Base-by-base conservation (phyloP, 2,797 vertebrate genomes). In the Pangasius sanitwongsei region DNA sequence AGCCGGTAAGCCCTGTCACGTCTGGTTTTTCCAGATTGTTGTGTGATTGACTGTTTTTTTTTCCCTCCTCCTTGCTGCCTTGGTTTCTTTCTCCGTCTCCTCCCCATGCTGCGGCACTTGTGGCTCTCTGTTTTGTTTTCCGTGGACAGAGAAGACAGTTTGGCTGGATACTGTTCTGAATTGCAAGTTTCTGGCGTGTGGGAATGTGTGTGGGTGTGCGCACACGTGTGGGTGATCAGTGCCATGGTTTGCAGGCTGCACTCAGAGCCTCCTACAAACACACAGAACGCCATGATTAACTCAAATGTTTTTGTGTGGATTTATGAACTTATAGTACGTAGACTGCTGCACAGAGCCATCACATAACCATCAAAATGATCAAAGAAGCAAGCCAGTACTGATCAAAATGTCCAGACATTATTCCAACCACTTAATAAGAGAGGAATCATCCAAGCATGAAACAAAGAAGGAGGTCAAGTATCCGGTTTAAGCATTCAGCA, bases 1-100 rank as follows among this genome's bases (percentile, higher is more conserved):
- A 2, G 94, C 94, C 95, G 96, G 96, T 97, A 95, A 72, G 95
- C 89, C 86, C 18, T 15, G 89, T 81, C 50, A 34, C 20, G 61
- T 86, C 90, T 84, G 90, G 77, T 92, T 89, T 90, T 87, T 88
- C 88, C 86, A 81, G 90, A 89, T 90, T 75, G 89, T 87, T 92
- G 81, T 89, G 89, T 69, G 78, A 61, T 75, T 48, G 67, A 86
- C 48, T 37, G 18, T 86, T 53, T 85, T 74, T 18, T 55, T 89
- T 65, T n/a, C 5, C 25, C 59, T 31, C 61, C 25, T 48, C n/a
- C 83, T 80, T 31, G 23, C 83, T 55, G 20, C 67, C 28, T 86
- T 55, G 31, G 48, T 55, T 74, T 80, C n/a, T 83, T 48, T 81
- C 59, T 88, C 28, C 23, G 16, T 86, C 81, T 87, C 88, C 85